Percentiles rank a stretch among this genome's conserved stretches.
phyloP scores from a whole-genome alignment of 2,888 invertebrate species.

The Steinernema hermaphroditum region DNA sequence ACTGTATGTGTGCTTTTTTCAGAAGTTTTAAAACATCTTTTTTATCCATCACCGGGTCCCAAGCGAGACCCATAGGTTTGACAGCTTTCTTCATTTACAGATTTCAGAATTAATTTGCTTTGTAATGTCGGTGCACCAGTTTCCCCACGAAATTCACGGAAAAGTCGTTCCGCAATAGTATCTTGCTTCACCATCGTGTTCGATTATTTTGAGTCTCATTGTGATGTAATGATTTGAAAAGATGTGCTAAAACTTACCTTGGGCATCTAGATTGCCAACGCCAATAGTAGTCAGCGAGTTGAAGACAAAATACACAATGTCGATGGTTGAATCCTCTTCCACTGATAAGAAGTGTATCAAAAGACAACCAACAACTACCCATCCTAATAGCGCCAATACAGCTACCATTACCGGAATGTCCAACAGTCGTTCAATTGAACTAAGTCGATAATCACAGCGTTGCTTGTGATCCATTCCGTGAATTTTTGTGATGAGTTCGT shows the following conservation, averaged over 20 bases:
- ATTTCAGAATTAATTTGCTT: no score
- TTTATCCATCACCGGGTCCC: no score
- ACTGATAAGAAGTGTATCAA: constrained; percentile 66
- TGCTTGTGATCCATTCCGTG: constrained; percentile 21
- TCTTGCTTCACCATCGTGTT: neutral
- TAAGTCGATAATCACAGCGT: constrained; percentile 43
- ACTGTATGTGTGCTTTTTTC: no score
- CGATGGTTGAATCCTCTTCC: constrained; percentile 62
- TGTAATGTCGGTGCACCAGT: no score
- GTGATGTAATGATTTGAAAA: no score
- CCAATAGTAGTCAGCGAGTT: constrained; percentile 67
- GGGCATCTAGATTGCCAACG: constrained; percentile 44
- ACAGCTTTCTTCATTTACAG: no score
- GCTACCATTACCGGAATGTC: constrained; percentile 52
- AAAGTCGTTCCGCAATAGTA: no score
- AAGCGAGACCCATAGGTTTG: no score
- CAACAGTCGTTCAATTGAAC: constrained; percentile 43
- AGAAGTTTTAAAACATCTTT: no score
- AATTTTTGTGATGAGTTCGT: constrained; percentile 40
- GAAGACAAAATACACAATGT: constrained; percentile 68
- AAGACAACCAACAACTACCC: constrained; percentile 66
- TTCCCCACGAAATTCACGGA: no score
- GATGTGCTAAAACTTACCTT: neutral
- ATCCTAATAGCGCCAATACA: constrained; percentile 62
- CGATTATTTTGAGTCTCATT: neutral